These are phyloP conservation scores for Philypnodon macrostomus DNA, from an alignment of 2,797 vertebrate species.

Conservation along the genomic window DNA sequence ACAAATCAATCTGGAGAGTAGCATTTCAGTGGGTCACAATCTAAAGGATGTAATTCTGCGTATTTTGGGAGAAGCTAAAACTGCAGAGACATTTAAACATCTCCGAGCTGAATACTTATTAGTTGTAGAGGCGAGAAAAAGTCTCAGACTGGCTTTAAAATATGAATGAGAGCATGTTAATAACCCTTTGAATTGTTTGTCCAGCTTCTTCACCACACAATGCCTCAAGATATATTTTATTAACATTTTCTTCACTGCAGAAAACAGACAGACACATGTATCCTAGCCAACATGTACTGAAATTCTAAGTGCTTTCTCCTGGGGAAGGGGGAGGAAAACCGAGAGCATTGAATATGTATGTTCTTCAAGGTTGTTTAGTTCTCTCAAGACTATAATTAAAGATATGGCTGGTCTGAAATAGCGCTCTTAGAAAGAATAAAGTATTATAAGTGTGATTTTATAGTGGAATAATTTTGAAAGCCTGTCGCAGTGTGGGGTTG, in stretches of 20 bases:
- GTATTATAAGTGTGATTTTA: conserved; percentile 13
- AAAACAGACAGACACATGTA: conserved; percentile 2
- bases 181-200: conserved; percentile 44
- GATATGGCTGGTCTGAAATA: background rate
- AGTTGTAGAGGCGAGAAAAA: conserved; percentile 12
- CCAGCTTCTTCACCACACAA: conserved; percentile 23
- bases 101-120: conserved; percentile 6
- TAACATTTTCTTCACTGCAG: conserved; percentile 9
- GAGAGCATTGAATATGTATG: conserved; percentile 1
- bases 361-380: conserved; percentile 5
- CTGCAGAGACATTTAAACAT: conserved; percentile 4
- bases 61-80: background rate
- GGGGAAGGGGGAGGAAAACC: background rate
- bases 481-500: conserved; percentile 11
- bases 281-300: background rate
- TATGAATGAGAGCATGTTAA: conserved; percentile 55
- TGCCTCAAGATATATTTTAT: conserved; percentile 17
- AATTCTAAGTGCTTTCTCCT: background rate
- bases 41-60: conserved; percentile 3
- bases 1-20: conserved; percentile 9
- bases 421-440: conserved; percentile 20
- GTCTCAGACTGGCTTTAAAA: conserved; percentile 37
- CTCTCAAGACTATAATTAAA: background rate
- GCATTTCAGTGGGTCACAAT: conserved; percentile 5
- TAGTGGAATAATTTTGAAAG: conserved; percentile 17